A percentile compares a stretch with the other conserved stretches of the same genome.
phyloP scores from a whole-genome alignment of 2,797 vertebrate species.

The Onychomys leucogaster region DNA sequence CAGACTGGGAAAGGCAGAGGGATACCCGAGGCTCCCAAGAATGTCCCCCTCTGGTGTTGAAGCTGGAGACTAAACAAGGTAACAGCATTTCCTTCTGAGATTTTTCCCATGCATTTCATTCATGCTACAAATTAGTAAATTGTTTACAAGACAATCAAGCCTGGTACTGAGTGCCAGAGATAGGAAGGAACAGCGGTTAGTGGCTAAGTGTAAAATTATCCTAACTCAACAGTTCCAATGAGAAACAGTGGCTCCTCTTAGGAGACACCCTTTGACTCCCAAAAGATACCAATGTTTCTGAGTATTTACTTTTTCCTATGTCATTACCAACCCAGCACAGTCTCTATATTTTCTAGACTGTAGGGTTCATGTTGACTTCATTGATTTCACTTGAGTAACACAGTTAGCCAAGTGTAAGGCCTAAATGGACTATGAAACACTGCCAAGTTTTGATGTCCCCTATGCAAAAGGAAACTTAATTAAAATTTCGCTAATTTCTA shows the following conservation, averaged over 20 bases:
- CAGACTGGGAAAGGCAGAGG: background rate
- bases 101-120: constrained; percentile 59
- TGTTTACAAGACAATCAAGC: constrained; percentile 61
- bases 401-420: constrained; percentile 37
- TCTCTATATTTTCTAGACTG: constrained; percentile 35
- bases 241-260: constrained; percentile 41
- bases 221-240: constrained; percentile 17
- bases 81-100: constrained; percentile 16
- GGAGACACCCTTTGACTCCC: background rate
- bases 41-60: background rate
- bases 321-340: constrained; percentile 9
- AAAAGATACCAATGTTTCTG: constrained; percentile 32
- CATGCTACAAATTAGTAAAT: constrained; percentile 41
- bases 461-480: constrained; percentile 64
- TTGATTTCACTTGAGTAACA: constrained; percentile 65
- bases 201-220: constrained; percentile 52
- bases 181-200: background rate
- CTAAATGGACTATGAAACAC: constrained; percentile 51
- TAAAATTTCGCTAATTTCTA: constrained; percentile 68
- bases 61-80: background rate
- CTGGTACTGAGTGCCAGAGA: background rate
- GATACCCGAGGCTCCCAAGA: background rate
- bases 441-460: constrained; percentile 55
- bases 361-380: constrained; percentile 43
- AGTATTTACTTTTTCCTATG: constrained; percentile 3